Evolutionary conservation across 2,888 invertebrate species (phyloP).

Genomic region (Bellardia pandia): DNA sequence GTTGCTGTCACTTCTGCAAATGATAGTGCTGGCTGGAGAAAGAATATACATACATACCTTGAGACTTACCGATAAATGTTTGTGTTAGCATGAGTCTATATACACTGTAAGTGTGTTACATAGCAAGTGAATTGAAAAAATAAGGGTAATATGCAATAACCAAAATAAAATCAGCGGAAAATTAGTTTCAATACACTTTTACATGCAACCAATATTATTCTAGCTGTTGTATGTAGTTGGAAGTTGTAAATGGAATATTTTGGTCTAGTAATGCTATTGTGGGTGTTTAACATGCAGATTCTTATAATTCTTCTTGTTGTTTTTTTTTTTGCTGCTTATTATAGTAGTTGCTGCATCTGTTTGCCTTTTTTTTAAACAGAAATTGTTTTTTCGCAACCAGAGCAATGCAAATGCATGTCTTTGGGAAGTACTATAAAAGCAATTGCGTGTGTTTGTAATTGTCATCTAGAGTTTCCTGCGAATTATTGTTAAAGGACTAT

Average conservation of each 20-base stretch:
- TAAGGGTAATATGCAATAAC: constrained; percentile 66
- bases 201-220: constrained; percentile 18
- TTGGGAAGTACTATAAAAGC: too few species aligned
- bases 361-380: neutral
- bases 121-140: constrained; percentile 18
- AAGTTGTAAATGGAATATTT: constrained; percentile 29
- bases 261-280: constrained; percentile 34
- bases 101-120: constrained; percentile 1
- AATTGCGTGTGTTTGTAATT: too few species aligned
- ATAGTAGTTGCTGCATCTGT: neutral
- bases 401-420: too few species aligned
- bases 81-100: neutral
- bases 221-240: neutral
- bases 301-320: neutral
- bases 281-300: constrained; percentile 43
- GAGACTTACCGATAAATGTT: neutral
- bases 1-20: constrained; percentile 18
- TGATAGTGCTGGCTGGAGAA: constrained; percentile 18
- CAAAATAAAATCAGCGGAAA: constrained; percentile 73
- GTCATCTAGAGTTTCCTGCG: too few species aligned
- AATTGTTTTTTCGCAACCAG: neutral
- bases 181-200: constrained; percentile 71
- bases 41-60: neutral
- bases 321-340: neutral
- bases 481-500: too few species aligned